Evolutionary conservation across 2,888 invertebrate genomes (phyloP).

Genomic region (Operophtera brumata): DNA sequence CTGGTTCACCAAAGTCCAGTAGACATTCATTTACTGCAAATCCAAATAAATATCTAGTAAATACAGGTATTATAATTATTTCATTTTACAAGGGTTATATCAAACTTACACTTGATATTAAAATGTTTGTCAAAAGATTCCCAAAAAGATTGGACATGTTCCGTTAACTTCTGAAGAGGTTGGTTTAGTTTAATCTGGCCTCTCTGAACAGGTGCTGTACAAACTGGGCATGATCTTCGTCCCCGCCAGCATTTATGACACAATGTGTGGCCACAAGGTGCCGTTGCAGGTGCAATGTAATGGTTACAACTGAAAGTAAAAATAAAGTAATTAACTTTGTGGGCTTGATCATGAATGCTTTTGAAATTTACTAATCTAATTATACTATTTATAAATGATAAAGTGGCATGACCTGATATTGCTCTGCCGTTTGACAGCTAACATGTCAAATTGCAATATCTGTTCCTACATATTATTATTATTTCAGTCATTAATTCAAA

Average conservation of each 20-base stretch:
- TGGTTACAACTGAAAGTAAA: constrained; percentile 61
- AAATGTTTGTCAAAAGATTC: constrained; percentile 60
- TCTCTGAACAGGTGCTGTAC: constrained; percentile 48
- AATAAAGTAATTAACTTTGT: not conserved
- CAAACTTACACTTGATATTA: constrained; percentile 56
- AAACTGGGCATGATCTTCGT: constrained; percentile 52
- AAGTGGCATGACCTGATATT: too few species aligned
- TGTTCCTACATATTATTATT: too few species aligned
- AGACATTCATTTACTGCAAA: constrained; percentile 62
- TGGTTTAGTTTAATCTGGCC: constrained; percentile 51
- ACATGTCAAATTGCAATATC: too few species aligned
- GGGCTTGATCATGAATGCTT: too few species aligned
- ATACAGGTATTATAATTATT: not conserved
- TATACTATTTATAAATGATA: too few species aligned
- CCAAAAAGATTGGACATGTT: constrained; percentile 48
- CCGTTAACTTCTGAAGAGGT: constrained; percentile 51
- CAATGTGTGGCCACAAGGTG: constrained; percentile 63
- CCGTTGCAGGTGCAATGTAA: constrained; percentile 59
- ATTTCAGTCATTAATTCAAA: too few species aligned
- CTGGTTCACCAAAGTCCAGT: constrained; percentile 41
- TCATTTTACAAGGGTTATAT: not conserved
- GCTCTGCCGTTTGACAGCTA: too few species aligned
- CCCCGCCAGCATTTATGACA: constrained; percentile 65
- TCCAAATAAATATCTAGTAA: not conserved
- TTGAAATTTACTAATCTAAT: too few species aligned